These are phyloP conservation scores for Zaprionus bogoriensis DNA, from an alignment of 2,888 invertebrate genomes.

Conservation along the genomic window DNA sequence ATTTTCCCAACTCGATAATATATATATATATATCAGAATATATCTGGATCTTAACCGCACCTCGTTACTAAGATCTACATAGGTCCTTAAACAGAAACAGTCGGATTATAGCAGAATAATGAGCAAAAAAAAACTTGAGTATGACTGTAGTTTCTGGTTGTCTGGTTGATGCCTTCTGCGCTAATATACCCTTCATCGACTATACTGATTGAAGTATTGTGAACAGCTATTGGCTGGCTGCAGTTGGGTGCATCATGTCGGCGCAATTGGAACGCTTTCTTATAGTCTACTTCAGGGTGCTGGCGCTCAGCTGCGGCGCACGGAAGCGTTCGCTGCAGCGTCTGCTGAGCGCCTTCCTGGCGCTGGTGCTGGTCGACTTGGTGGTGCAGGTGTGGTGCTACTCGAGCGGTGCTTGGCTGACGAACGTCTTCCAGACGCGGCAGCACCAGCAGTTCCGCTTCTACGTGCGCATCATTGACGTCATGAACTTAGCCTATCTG, in stretches of 20 bases:
- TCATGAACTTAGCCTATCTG: slow-evolving; percentile 44
- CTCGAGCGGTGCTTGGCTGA: neutral
- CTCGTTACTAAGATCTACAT: no score
- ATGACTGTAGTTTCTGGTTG: no score
- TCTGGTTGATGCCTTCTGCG: no score
- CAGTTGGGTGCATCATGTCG: slow-evolving; percentile 14
- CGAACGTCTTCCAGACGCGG: neutral
- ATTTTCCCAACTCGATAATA: no score
- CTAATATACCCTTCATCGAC: no score
- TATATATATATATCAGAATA: no score
- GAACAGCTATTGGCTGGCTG: no score
- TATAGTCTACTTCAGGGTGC: slow-evolving; percentile 47
- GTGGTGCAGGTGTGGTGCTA: slow-evolving; percentile 14
- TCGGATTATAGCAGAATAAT: no score
- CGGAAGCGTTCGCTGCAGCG: slow-evolving; percentile 16
- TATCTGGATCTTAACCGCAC: no score
- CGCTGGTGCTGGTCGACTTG: slow-evolving; percentile 35
- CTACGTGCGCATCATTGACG: slow-evolving; percentile 17
- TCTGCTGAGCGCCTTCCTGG: slow-evolving; percentile 27
- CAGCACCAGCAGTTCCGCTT: neutral
- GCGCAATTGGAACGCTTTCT: slow-evolving; percentile 31
- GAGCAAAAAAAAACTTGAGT: no score
- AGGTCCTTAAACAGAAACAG: no score
- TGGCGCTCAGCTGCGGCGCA: slow-evolving; percentile 54
- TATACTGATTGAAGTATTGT: no score